These are phyloP conservation scores for Diadromus collaris DNA, from an alignment of 2,888 invertebrate species.

Conservation along the genomic window DNA sequence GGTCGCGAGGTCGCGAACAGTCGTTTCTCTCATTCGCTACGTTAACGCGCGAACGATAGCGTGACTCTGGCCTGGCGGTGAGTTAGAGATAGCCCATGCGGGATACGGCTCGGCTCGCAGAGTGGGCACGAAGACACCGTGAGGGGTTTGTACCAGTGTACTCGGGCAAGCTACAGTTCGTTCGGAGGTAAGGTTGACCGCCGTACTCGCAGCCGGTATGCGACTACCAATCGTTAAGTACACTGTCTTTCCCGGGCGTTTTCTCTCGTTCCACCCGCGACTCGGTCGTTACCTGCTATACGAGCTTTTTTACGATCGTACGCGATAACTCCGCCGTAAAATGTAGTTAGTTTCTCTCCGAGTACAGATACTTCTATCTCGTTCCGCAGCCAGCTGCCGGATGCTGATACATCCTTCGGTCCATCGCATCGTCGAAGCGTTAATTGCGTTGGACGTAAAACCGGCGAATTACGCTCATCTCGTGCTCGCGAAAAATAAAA, in stretches of 20 bases:
- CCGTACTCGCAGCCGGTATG: conserved; percentile 29
- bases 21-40: conserved; percentile 56
- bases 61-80: conserved; percentile 35
- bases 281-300: conserved; percentile 66
- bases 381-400: conserved; percentile 21
- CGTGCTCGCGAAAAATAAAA: neutral
- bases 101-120: conserved; percentile 23
- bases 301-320: conserved; percentile 63
- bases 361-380: conserved; percentile 48
- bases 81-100: conserved; percentile 49
- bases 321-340: conserved; percentile 66
- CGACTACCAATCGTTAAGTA: conserved; percentile 59
- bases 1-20: conserved; percentile 49
- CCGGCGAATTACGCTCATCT: conserved; percentile 38
- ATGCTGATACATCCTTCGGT: conserved; percentile 53
- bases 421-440: conserved; percentile 43
- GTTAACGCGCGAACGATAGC: conserved; percentile 53
- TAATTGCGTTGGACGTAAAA: conserved; percentile 50
- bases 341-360: conserved; percentile 57
- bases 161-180: too few species aligned
- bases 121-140: conserved; percentile 7
- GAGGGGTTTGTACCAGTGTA: conserved; percentile 1
- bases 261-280: conserved; percentile 50
- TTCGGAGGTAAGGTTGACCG: conserved; percentile 39
- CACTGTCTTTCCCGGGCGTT: conserved; percentile 58